Evolutionary conservation across 2,888 invertebrate genomes (phyloP), one percentile per base, ranked within the genome.

Genomic region (Kuschelorhynchus macadamiae): DNA sequence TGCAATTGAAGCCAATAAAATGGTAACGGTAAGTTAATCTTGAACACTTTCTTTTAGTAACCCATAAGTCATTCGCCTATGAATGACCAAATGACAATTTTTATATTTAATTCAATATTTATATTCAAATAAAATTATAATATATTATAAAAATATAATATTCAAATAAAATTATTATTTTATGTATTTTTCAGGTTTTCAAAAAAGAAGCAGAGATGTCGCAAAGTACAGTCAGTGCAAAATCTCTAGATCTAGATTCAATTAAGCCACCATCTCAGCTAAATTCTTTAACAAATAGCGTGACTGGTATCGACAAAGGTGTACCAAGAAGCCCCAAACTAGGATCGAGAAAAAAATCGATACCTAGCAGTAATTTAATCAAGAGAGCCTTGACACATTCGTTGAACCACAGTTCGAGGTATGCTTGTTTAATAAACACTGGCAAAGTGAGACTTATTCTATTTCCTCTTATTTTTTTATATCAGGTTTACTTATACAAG

Each of bases 191-290:
- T 7, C 14, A 69, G 69, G 71, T 57, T n/a, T 85, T 89, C 32
- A 82, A 83, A 68, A 82, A 83, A 8, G 85, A 86, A 70, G 83
- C 82, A 7, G 83, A 83, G 76, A 79, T 91, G 86, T 87, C 89
- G 0, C 85, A 86, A 16, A 91, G 91, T 71, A 85, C 86, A 1
- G 87, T 87, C 2, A 91, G 91, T 18, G 79, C 86, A 0, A 84
- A 85, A 0, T 89, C 88, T 0, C 79, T 92, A 7, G 93, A 93
- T 77, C 82, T 94, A 62, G 93, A 94, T 74, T 87, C 90, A 57
- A 86, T 93, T 2, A 89, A 89, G 72, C 94, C 93, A 0, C 94
- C 94, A 0, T 93, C 93, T 0, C 87, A 91, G 52, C 88, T 94
- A 84, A 92, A 92, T 11, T 91, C 91, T 0, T 81, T 87, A 25